Evolutionary conservation across 2,888 invertebrate species (phyloP).

Genomic region (Volucella inanis): DNA sequence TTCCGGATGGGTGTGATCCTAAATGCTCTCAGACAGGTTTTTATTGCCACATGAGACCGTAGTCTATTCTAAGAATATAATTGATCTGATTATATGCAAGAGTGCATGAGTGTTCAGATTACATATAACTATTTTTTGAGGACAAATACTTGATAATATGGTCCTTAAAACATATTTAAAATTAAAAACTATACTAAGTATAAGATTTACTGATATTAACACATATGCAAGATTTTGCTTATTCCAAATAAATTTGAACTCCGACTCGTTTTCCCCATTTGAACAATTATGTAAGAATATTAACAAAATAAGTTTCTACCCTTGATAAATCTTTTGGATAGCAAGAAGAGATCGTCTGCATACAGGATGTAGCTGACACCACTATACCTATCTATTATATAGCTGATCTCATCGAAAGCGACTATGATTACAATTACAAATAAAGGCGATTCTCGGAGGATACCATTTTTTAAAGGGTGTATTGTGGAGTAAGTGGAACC

Average conservation of each 20-base stretch:
- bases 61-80: no score
- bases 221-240: no score
- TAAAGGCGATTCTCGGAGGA: slow-evolving; percentile 43
- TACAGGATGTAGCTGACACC: slow-evolving; percentile 42
- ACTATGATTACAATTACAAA: slow-evolving; percentile 59
- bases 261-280: slow-evolving; percentile 43
- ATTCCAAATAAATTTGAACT: slow-evolving; percentile 57
- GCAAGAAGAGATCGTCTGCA: slow-evolving; percentile 56
- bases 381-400: slow-evolving; percentile 33
- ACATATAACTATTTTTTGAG: no score
- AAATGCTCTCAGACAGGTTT: no score
- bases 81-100: no score
- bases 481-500: slow-evolving; percentile 20
- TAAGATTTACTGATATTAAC: no score
- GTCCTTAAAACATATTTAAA: no score
- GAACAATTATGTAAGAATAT: slow-evolving; percentile 23
- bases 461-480: slow-evolving; percentile 9
- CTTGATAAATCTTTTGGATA: slow-evolving; percentile 36
- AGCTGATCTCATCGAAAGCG: slow-evolving; percentile 52
- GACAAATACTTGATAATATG: no score
- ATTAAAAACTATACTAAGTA: no score
- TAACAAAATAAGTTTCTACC: slow-evolving; percentile 23
- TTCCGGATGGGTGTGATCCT: no score
- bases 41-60: no score
- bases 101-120: no score